phyloP scores from a whole-genome alignment of 2,113 vertebrate genomes.

The Neotoma lepida region DNA sequence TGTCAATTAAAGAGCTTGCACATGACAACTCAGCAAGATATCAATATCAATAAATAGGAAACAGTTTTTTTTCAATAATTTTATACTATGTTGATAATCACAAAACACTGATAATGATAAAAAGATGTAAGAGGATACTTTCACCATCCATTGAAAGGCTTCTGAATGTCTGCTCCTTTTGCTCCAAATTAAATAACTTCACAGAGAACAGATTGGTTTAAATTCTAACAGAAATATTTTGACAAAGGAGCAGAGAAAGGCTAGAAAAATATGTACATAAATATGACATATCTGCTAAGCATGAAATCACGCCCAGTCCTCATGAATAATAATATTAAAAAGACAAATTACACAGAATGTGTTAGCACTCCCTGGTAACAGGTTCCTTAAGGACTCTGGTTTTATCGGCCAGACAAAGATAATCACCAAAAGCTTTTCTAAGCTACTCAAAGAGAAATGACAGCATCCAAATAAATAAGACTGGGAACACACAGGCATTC shows the following conservation, averaged over 20 bases:
- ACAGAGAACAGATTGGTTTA: not conserved
- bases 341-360: not conserved
- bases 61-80: not conserved
- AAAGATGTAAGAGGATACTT: not conserved
- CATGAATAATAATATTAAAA: not conserved
- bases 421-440: not conserved
- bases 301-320: not conserved
- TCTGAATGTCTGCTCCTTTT: not conserved
- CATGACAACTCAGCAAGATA: not conserved
- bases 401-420: not conserved
- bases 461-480: constrained; percentile 16
- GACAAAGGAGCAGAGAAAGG: constrained; percentile 14
- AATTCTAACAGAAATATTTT: not conserved
- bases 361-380: not conserved
- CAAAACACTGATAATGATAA: not conserved
- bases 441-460: not conserved
- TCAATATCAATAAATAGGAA: not conserved
- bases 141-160: not conserved
- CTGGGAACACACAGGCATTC: not conserved
- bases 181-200: not conserved
- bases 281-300: not conserved
- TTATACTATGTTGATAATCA: not conserved
- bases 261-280: not conserved
- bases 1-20: not conserved
- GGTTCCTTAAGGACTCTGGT: not conserved